These are phyloP conservation scores for Perithous albicinctus DNA, from an alignment of 2,888 invertebrate genomes.

Conservation along the genomic window DNA sequence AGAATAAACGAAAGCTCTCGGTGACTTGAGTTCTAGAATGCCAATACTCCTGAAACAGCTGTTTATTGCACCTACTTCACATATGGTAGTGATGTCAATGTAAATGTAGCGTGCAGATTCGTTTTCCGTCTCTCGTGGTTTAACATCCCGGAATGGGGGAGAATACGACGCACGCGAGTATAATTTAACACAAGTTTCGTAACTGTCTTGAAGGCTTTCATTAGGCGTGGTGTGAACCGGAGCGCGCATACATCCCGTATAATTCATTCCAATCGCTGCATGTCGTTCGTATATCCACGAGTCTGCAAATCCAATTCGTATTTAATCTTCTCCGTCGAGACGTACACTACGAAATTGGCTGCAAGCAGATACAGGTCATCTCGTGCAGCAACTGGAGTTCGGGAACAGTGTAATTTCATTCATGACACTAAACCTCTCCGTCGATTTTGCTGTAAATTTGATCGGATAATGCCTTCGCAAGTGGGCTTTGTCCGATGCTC, in stretches of 20 bases:
- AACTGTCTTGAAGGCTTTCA: neutral
- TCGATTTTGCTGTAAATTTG: constrained; percentile 2
- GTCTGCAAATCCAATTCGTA: constrained; percentile 33
- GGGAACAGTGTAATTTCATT: constrained; percentile 53
- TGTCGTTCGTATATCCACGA: neutral
- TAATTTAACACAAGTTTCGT: neutral
- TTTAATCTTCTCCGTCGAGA: constrained; percentile 18
- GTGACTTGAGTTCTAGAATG: constrained; percentile 11
- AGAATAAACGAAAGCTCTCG: constrained; percentile 13
- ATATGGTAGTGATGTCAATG: neutral
- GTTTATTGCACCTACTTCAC: constrained; percentile 33
- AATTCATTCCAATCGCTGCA: constrained; percentile 17
- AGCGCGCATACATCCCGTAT: constrained; percentile 3
- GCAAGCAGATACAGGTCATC: constrained; percentile 26
- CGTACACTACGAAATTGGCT: constrained; percentile 40
- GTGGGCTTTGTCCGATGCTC: no score
- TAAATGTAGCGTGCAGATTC: neutral
- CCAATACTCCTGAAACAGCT: constrained; percentile 37
- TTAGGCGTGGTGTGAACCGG: neutral
- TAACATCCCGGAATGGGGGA: neutral
- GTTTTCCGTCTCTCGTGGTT: neutral
- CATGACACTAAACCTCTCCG: constrained; percentile 44
- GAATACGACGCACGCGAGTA: neutral
- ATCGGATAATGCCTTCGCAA: neutral
- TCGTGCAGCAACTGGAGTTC: constrained; percentile 25